phyloP scores from a whole-genome alignment of 1,140 invertebrate genomes.

The Drosophila micromelanica region DNA sequence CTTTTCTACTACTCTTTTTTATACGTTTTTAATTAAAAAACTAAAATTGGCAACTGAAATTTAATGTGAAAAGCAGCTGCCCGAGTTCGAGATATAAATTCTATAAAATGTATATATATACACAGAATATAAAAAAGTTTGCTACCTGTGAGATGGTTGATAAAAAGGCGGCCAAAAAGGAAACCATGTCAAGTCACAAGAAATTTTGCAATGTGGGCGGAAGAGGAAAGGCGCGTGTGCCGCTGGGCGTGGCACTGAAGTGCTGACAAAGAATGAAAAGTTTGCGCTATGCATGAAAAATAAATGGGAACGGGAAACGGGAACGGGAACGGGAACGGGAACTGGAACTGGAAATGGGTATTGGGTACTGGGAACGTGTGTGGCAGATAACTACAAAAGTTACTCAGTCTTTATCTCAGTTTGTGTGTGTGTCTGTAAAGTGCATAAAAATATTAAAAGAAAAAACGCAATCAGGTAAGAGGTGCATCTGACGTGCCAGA shows the following conservation, averaged over 20 bases:
- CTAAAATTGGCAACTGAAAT: slow-evolving; percentile 48
- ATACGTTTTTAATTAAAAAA: slow-evolving; percentile 50
- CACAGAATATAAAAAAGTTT: slow-evolving; percentile 5
- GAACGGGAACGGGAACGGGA: slow-evolving; percentile 9
- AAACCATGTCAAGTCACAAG: slow-evolving; percentile 73
- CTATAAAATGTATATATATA: not conserved
- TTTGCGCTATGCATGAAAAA: slow-evolving; percentile 66
- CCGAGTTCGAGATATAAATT: slow-evolving; percentile 8
- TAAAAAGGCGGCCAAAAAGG: slow-evolving; percentile 46
- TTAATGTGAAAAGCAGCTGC: slow-evolving; percentile 36
- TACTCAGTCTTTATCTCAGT: not conserved
- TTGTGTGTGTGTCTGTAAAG: slow-evolving; percentile 32
- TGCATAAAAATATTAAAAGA: slow-evolving; percentile 75
- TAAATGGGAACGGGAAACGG: slow-evolving; percentile 18
- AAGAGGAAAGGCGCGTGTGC: not conserved
- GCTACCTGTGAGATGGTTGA: slow-evolving; percentile 18
- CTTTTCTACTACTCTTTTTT: slow-evolving; percentile 9
- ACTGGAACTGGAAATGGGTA: slow-evolving; percentile 1
- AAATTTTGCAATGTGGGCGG: slow-evolving; percentile 63
- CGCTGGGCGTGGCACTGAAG: slow-evolving; percentile 24
- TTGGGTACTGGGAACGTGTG: slow-evolving; percentile 30
- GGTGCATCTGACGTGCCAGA: slow-evolving; percentile 17
- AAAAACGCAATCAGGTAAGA: slow-evolving; percentile 38
- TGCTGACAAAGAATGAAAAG: slow-evolving; percentile 61
- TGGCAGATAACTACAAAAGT: slow-evolving; percentile 36